Conservation (phyloP, 2,113 vertebrate genomes). For the Amazona vittata region DNA sequence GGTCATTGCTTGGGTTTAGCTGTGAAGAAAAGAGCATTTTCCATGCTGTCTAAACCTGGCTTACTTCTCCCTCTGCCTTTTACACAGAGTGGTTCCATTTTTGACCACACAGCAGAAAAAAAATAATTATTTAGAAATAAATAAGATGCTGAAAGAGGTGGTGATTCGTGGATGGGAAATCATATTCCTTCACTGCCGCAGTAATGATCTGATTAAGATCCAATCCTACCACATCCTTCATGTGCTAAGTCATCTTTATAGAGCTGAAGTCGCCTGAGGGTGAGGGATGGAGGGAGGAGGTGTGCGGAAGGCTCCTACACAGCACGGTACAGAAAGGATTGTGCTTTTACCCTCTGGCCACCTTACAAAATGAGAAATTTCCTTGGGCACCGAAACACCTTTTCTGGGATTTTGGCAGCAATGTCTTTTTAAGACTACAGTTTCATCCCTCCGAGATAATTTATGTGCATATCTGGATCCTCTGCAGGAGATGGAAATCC, state of each 20-base stretch:
- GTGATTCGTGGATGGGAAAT: not conserved
- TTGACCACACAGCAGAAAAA: not conserved
- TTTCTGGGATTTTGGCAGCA: not conserved
- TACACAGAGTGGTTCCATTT: not conserved
- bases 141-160: conserved; percentile 14
- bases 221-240: conserved; percentile 18
- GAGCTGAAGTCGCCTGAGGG: not conserved
- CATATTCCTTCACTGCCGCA: conserved; percentile 6
- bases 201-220: conserved; percentile 53
- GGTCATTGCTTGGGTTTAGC: not conserved
- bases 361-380: not conserved
- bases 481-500: not conserved
- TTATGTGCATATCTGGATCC: not conserved
- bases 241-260: conserved; percentile 9
- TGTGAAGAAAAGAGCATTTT: not conserved
- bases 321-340: accelerated
- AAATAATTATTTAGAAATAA: conserved; percentile 14
- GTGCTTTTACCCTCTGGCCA: not conserved
- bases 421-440: not conserved
- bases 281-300: not conserved
- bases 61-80: not conserved
- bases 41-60: not conserved
- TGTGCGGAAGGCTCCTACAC: not conserved
- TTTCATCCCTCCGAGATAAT: not conserved
- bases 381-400: not conserved